These are phyloP conservation scores for Mobula hypostoma DNA, from an alignment of 2,113 vertebrate species.

Conservation along the genomic window DNA sequence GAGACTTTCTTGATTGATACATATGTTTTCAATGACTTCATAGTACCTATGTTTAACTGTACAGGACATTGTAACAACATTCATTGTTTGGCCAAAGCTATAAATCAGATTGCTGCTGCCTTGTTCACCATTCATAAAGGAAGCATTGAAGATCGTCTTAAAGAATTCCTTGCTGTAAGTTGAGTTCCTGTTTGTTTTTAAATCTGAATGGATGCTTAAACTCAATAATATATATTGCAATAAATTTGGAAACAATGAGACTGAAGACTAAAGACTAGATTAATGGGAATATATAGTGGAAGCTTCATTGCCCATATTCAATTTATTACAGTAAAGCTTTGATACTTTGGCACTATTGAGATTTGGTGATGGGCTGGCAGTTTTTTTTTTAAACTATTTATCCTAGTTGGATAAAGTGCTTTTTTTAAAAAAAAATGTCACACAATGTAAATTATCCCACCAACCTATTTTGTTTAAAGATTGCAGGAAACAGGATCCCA, in stretches of 20 bases:
- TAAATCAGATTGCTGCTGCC: conserved; percentile 97
- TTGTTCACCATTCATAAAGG: conserved; percentile 99
- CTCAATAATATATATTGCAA: background rate
- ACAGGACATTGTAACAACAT: conserved; percentile 98
- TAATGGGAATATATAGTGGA: background rate
- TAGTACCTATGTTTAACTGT: conserved; percentile 44
- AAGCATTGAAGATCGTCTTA: conserved; percentile 97
- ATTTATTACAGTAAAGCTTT: no score
- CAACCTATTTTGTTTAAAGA: no score
- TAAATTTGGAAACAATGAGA: background rate
- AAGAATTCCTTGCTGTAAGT: conserved; percentile 95
- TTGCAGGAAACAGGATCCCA: no score
- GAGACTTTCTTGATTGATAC: background rate
- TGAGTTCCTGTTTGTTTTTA: conserved; percentile 31
- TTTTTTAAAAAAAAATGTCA: no score
- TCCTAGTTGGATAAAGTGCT: no score
- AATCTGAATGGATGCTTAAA: background rate
- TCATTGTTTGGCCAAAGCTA: conserved; percentile 95
- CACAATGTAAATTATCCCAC: no score
- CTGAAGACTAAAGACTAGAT: background rate
- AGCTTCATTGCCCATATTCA: no score
- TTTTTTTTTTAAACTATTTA: no score
- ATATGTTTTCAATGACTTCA: background rate
- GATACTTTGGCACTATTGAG: no score
- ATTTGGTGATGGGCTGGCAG: no score